phyloP scores from a whole-genome alignment of 2,113 vertebrate species.

The Empidonax alnorum region DNA sequence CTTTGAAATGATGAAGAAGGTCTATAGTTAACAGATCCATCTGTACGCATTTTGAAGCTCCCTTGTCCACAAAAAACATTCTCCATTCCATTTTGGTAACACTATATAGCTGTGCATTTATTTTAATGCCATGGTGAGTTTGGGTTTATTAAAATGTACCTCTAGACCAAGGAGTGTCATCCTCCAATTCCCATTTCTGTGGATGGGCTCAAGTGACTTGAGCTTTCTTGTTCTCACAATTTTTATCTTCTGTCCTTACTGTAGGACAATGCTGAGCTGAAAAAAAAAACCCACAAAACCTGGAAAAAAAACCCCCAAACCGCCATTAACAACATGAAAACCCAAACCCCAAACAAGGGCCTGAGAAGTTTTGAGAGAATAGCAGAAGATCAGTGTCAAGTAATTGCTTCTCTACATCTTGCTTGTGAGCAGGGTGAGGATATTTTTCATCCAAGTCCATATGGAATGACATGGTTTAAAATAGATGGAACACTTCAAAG shows the following conservation, averaged over 20 bases:
- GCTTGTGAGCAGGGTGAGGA: neutral
- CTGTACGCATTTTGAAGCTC: neutral
- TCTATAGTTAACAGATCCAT: neutral
- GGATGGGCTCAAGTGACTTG: neutral
- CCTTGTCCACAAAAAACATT: neutral
- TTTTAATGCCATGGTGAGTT: neutral
- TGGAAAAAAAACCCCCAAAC: accelerated
- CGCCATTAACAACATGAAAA: neutral
- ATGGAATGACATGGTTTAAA: neutral
- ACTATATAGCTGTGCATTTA: neutral
- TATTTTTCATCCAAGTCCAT: neutral
- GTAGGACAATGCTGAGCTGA: neutral
- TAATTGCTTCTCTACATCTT: neutral
- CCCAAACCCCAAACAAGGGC: neutral
- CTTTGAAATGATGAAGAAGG: neutral
- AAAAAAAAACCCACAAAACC: neutral
- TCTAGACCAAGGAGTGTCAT: neutral
- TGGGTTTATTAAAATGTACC: neutral
- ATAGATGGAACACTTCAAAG: neutral
- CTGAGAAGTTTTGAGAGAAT: neutral
- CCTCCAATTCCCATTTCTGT: neutral
- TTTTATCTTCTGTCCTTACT: neutral
- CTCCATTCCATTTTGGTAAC: neutral
- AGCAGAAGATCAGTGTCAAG: neutral
- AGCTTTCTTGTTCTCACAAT: neutral